Base-by-base conservation (phyloP, 2,797 vertebrate species). In the Catharus ustulatus region DNA sequence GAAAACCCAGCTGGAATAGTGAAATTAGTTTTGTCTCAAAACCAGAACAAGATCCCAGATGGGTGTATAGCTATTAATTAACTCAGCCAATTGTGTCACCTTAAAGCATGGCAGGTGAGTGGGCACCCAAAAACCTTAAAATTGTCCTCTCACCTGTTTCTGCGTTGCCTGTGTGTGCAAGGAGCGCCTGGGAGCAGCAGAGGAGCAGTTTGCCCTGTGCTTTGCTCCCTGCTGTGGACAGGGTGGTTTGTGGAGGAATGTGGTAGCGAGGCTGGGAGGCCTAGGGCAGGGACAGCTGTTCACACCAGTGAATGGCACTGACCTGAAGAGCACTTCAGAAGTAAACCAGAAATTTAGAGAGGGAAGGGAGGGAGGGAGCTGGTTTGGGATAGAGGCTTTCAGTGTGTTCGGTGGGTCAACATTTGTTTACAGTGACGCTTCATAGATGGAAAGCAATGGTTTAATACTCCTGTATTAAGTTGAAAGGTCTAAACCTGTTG, bases 171-270 rank as follows among this genome's bases (percentile, higher is more conserved):
- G n/a, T 26, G 17, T n/a, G 40, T 75, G 30, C 45, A 36, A 78
- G 49, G 38, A 11, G 34, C 22, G 15, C 16, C 32, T 22, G 21
- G 45, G 63, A 40, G 29, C 34, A 59, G 23, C 29, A 32, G 78
- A 42, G 43, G 14, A 5, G 21, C 6, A 26, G 10, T 3, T 43
- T 29, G 15, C 29, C 36, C 40, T 15, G 10, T 34, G 32, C 23
- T 42, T 27, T 51, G 49, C 27, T 29, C 49, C 49, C 49, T 43
- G 43, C 27, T 73, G 48, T 5, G 1, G 34, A 36, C 0, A 0
- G 19, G 15, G 63, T 6, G 13, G 46, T 11, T 16, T 34, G 20
- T 13, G 26, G 24, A 57, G 54, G 14, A n/a, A 23, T 23, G 32
- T 34, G 54, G 32, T 54, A 55, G 30, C 20, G 1, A 55, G 54